A percentile compares a stretch with the other conserved stretches of the same genome.
These are phyloP conservation scores for Caranx ignobilis DNA, from an alignment of 2,113 vertebrate species.

Conservation along the genomic window DNA sequence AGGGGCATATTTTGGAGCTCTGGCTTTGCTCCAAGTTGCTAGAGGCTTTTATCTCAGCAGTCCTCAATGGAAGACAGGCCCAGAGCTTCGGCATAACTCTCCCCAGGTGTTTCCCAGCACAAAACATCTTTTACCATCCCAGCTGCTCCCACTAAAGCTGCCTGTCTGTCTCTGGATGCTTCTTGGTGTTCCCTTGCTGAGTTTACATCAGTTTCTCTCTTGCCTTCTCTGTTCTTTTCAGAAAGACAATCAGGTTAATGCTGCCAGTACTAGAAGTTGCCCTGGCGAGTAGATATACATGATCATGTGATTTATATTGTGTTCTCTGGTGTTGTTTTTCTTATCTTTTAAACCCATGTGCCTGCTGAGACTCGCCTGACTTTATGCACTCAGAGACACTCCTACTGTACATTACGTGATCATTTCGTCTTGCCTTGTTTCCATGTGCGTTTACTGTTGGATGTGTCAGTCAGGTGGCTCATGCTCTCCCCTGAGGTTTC, in stretches of 20 bases:
- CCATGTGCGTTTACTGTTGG: not conserved
- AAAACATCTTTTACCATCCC: constrained; percentile 70
- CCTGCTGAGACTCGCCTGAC: not conserved
- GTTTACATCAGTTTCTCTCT: constrained; percentile 25
- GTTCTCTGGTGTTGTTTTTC: not conserved
- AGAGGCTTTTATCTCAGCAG: constrained; percentile 65
- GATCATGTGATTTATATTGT: not conserved
- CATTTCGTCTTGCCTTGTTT: not conserved
- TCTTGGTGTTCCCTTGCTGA: constrained; percentile 12
- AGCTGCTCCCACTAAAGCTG: constrained; percentile 63
- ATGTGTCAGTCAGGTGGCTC: not conserved
- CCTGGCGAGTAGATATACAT: not conserved
- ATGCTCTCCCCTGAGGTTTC: not conserved
- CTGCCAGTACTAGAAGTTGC: not conserved
- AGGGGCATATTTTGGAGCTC: constrained; percentile 48
- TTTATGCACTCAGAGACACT: not conserved
- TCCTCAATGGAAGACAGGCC: constrained; percentile 56
- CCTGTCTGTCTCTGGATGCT: constrained; percentile 40
- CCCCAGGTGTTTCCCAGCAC: constrained; percentile 73
- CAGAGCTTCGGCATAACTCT: constrained; percentile 55
- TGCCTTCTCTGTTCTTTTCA: not conserved
- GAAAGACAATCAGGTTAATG: not conserved
- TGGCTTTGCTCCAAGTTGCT: constrained; percentile 67
- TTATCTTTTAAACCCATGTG: not conserved
- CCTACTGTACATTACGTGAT: not conserved